Conservation (phyloP, 92 coral and sea anemone genomes). For the Desmophyllum pertusum region DNA sequence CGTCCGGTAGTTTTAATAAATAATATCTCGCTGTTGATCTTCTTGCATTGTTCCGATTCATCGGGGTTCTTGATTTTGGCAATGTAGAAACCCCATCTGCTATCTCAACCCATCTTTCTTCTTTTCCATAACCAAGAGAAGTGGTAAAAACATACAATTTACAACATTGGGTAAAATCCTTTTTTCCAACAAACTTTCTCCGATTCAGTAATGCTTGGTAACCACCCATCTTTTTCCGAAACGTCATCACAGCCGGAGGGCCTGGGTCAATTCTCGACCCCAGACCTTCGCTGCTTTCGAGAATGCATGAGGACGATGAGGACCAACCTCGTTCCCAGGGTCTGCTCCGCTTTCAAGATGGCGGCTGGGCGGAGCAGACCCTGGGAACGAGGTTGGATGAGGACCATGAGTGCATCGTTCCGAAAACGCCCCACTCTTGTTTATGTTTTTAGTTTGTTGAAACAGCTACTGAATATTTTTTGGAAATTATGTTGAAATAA, state of each 20-base stretch:
- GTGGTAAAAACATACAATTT: not conserved
- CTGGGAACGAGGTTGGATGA: too few species aligned
- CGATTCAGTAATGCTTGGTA: conserved; percentile 13
- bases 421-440: too few species aligned
- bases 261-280: too few species aligned
- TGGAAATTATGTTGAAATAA: too few species aligned
- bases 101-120: conserved; percentile 12
- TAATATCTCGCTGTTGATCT: conserved; percentile 58
- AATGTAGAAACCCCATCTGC: not conserved
- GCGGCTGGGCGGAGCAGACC: too few species aligned
- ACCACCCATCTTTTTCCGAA: not conserved
- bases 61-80: not conserved
- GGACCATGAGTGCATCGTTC: too few species aligned
- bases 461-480: too few species aligned
- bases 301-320: too few species aligned
- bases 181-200: not conserved
- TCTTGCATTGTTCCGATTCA: conserved; percentile 46
- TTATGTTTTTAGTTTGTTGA: too few species aligned
- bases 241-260: conserved; percentile 39
- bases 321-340: too few species aligned
- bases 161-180: not conserved
- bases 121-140: not conserved
- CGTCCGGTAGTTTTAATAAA: conserved; percentile 61
- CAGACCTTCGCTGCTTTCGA: too few species aligned
- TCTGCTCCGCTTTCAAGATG: too few species aligned